Percentiles rank a stretch among this genome's conserved stretches.
phyloP scores from a whole-genome alignment of 2,797 vertebrate species.

The Natrix natrix region DNA sequence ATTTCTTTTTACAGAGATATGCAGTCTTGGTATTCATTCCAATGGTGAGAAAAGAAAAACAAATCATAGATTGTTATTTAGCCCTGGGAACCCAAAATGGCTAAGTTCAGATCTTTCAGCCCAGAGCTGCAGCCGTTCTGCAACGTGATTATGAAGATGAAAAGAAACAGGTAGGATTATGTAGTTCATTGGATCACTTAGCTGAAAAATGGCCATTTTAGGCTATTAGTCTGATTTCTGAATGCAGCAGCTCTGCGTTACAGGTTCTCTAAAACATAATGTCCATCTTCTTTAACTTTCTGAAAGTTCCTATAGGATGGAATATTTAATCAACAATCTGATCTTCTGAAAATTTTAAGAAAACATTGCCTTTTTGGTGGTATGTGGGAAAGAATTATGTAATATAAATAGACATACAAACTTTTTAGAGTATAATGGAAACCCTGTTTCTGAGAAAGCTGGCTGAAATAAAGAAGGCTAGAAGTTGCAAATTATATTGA shows the following conservation, averaged over 20 bases:
- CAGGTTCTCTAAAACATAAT: background rate
- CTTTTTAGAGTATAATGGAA: background rate
- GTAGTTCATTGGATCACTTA: background rate
- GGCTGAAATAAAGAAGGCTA: background rate
- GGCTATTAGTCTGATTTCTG: background rate
- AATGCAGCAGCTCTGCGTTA: background rate
- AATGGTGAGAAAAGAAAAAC: background rate
- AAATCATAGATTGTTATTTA: background rate
- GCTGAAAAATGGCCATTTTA: background rate
- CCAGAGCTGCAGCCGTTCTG: background rate
- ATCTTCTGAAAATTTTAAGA: background rate
- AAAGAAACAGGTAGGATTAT: background rate
- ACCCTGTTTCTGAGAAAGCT: background rate
- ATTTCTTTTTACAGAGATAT: background rate
- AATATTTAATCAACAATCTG: background rate
- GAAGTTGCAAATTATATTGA: background rate
- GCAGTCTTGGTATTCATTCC: background rate
- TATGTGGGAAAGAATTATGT: background rate
- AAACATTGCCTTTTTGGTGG: background rate
- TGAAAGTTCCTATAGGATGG: background rate
- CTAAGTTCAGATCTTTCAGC: background rate
- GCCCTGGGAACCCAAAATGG: background rate
- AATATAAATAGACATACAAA: background rate
- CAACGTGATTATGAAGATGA: background rate
- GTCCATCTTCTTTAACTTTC: background rate